These are phyloP conservation scores for Connochaetes taurinus DNA, from an alignment of 2,113 vertebrate species.

Conservation along the genomic window DNA sequence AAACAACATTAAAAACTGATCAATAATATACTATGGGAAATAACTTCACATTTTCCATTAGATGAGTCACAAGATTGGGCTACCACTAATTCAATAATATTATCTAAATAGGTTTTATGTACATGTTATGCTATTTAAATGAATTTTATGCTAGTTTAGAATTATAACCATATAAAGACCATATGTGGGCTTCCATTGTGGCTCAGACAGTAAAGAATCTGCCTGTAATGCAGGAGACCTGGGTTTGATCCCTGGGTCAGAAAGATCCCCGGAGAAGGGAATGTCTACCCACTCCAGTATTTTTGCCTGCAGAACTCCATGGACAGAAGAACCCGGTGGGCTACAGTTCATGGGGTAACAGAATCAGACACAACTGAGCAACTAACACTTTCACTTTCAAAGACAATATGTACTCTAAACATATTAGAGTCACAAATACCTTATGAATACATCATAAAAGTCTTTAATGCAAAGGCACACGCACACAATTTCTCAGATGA, in stretches of 20 bases:
- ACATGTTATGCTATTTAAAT: neutral
- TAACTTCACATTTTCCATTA: neutral
- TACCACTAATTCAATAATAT: neutral
- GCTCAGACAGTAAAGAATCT: neutral
- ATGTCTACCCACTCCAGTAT: neutral
- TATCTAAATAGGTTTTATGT: neutral
- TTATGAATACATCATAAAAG: neutral
- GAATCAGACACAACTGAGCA: neutral
- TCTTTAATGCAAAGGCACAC: neutral
- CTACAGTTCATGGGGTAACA: neutral
- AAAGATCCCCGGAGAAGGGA: rapidly evolving
- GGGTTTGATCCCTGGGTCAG: neutral
- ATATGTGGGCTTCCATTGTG: neutral
- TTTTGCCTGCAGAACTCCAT: neutral
- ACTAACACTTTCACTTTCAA: neutral
- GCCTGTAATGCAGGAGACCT: neutral
- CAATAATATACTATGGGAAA: neutral
- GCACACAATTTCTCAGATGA: neutral
- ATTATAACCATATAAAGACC: neutral
- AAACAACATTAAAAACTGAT: neutral
- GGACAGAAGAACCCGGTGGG: neutral
- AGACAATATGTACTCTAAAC: neutral
- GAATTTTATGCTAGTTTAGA: neutral
- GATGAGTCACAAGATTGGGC: neutral
- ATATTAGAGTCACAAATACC: neutral